phyloP scores from a whole-genome alignment of 2,797 vertebrate genomes.

The Sandelia bainsii region DNA sequence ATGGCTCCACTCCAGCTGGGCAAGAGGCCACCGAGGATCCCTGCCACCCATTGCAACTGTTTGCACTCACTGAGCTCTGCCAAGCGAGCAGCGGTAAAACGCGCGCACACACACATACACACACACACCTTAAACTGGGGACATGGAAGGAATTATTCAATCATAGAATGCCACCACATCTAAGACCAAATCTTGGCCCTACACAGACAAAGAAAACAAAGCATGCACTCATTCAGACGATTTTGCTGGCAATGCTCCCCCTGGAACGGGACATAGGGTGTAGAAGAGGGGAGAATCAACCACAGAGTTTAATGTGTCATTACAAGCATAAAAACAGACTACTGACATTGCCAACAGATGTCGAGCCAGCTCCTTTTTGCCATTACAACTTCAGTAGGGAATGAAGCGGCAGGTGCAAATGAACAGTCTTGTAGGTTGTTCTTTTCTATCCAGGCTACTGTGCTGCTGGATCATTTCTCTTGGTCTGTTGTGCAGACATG shows the following conservation, averaged over 20 bases:
- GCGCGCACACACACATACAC: constrained; percentile 59
- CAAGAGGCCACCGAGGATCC: constrained; percentile 78
- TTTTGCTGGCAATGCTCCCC: constrained; percentile 75
- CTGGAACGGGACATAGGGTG: constrained; percentile 75
- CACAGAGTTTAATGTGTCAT: constrained; percentile 85
- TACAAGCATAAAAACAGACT: constrained; percentile 84
- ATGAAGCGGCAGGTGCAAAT: constrained; percentile 76
- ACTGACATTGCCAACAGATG: constrained; percentile 83
- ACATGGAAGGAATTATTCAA: constrained; percentile 80
- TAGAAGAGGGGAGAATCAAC: constrained; percentile 63
- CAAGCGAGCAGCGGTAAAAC: constrained; percentile 57
- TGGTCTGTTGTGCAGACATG: constrained; percentile 45
- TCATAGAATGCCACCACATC: constrained; percentile 81
- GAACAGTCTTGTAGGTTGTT: constrained; percentile 52
- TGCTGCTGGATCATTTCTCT: constrained; percentile 57
- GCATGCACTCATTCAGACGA: constrained; percentile 80
- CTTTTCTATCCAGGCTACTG: constrained; percentile 44
- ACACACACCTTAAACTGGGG: constrained; percentile 76
- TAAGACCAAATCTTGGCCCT: constrained; percentile 80
- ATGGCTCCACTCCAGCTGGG: constrained; percentile 83
- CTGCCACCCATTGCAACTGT: constrained; percentile 78
- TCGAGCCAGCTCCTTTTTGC: constrained; percentile 80
- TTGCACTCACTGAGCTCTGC: constrained; percentile 70
- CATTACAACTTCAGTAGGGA: constrained; percentile 76
- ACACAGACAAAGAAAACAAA: constrained; percentile 83